phyloP scores from a whole-genome alignment of 2,888 invertebrate genomes.

The Eilema griseolum region DNA sequence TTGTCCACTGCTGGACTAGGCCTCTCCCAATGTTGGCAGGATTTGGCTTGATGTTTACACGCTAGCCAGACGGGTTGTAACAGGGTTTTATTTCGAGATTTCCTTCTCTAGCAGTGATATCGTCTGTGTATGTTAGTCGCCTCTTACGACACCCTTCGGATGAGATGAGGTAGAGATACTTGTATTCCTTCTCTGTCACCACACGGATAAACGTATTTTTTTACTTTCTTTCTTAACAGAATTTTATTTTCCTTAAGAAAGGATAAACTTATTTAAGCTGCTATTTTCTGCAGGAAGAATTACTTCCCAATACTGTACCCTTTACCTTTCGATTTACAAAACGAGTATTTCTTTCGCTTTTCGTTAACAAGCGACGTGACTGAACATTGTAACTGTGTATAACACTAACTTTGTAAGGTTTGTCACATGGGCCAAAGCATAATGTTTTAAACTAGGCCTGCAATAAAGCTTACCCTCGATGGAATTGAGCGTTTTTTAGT shows the following conservation, averaged over 20 bases:
- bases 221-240: neutral
- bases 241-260: neutral
- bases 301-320: neutral
- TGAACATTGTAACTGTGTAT: neutral
- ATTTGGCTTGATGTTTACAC: too few relatives aligned
- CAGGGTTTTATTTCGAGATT: too few relatives aligned
- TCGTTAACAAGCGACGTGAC: conserved; percentile 13
- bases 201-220: too few relatives aligned
- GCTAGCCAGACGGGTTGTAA: too few relatives aligned
- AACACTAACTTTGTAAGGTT: conserved; percentile 4
- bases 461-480: conserved; percentile 67
- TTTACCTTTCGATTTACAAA: neutral
- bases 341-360: conserved; percentile 8
- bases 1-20: too few relatives aligned
- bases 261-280: neutral
- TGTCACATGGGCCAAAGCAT: conserved; percentile 22
- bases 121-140: too few relatives aligned
- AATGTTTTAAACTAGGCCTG: conserved; percentile 39
- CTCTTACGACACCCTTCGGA: too few relatives aligned
- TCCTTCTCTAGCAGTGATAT: too few relatives aligned
- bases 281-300: neutral
- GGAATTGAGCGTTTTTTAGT: conserved; percentile 68
- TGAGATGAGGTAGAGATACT: too few relatives aligned
- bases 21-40: too few relatives aligned
- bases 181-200: too few relatives aligned